phyloP scores from a whole-genome alignment of 2,113 vertebrate species.

The Rhinichthys klamathensis region DNA sequence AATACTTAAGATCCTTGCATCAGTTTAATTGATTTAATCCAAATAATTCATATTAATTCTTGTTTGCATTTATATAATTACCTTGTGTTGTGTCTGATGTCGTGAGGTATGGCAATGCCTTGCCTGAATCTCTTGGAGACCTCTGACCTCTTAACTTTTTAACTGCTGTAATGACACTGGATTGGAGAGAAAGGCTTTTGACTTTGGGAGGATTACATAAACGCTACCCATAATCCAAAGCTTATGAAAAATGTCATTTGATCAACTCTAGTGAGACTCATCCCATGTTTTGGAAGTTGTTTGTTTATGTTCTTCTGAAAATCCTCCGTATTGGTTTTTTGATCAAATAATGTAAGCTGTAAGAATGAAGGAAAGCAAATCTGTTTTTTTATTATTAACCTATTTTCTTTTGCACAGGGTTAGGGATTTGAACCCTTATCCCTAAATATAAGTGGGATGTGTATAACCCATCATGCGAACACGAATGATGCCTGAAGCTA shows the following conservation, averaged over 20 bases:
- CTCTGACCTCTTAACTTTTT: neutral
- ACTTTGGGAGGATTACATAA: constrained; percentile 21
- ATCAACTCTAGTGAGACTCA: neutral
- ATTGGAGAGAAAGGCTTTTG: constrained; percentile 13
- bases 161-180: neutral
- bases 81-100: neutral
- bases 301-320: neutral
- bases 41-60: neutral
- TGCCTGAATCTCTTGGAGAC: neutral
- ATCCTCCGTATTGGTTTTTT: neutral
- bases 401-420: neutral
- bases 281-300: neutral
- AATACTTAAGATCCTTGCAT: neutral
- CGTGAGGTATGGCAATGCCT: neutral
- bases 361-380: neutral
- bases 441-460: neutral
- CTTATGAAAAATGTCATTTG: constrained; percentile 10
- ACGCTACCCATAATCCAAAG: constrained; percentile 28
- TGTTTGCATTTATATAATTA: neutral
- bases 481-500: neutral
- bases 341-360: neutral
- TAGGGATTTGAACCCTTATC: neutral
- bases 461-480: neutral
- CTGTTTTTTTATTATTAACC: neutral
- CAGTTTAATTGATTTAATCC: neutral